Evolutionary conservation across 2,113 vertebrate species (phyloP).

Genomic region (Panthera tigris): DNA sequence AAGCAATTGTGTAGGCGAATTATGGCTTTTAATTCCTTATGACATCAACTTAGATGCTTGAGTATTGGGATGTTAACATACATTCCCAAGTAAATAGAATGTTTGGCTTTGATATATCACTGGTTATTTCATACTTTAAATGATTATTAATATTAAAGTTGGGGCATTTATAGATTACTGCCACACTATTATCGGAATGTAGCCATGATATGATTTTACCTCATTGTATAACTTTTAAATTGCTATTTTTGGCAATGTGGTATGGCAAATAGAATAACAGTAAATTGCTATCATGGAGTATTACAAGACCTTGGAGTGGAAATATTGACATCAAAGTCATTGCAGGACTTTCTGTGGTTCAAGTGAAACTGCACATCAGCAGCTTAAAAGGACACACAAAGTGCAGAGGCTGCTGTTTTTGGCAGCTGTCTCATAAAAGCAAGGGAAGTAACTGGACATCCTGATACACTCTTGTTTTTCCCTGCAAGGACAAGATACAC

Average conservation of each 20-base stretch:
- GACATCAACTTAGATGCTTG: background rate
- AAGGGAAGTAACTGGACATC: background rate
- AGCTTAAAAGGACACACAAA: background rate
- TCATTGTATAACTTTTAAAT: background rate
- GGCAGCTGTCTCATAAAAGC: background rate
- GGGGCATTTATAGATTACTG: background rate
- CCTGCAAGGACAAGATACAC: background rate
- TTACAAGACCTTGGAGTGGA: background rate
- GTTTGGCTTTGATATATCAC: background rate
- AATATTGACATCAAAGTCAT: background rate
- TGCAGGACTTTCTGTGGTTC: background rate
- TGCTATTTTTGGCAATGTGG: background rate
- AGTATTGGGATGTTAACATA: background rate
- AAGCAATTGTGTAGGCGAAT: background rate
- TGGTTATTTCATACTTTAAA: background rate
- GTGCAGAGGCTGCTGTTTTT: background rate
- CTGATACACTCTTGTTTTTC: background rate
- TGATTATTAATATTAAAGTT: background rate
- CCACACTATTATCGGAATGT: background rate
- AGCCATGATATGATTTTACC: background rate
- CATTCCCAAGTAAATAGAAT: background rate
- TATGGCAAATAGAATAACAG: background rate
- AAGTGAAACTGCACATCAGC: background rate
- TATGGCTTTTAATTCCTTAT: background rate
- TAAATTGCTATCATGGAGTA: background rate